A percentile compares a stretch with the other conserved stretches of the same genome.
phyloP scores from a whole-genome alignment of 2,797 vertebrate genomes.

The Lemur catta region DNA sequence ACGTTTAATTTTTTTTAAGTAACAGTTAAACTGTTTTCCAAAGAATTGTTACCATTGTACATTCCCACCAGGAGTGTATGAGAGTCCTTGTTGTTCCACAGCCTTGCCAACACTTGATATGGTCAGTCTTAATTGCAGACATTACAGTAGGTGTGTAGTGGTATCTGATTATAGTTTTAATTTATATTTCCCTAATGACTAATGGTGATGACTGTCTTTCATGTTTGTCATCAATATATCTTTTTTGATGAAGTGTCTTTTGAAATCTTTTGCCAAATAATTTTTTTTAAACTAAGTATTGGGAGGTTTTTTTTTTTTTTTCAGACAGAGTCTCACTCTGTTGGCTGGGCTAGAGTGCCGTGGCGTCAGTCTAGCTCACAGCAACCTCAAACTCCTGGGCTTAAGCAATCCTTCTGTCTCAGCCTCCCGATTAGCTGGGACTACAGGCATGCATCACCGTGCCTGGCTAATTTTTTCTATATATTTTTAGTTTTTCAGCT shows the following conservation, averaged over 20 bases:
- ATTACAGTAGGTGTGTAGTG: background rate
- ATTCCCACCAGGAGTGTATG: background rate
- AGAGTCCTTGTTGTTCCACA: background rate
- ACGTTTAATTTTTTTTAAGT: background rate
- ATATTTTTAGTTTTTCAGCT: too few species aligned
- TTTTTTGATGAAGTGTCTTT: background rate
- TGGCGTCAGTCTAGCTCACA: too few species aligned
- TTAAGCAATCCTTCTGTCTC: too few species aligned
- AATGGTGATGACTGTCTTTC: background rate
- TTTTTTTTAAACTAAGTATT: background rate
- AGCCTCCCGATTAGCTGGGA: too few species aligned
- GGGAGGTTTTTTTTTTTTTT: background rate
- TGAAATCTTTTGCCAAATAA: background rate
- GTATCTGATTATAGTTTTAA: background rate
- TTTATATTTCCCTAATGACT: slow-evolving; percentile 4
- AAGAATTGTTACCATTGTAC: background rate
- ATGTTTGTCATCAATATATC: background rate
- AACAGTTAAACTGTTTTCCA: background rate
- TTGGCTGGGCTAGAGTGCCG: too few species aligned
- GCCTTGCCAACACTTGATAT: background rate
- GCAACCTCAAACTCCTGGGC: too few species aligned
- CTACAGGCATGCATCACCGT: too few species aligned
- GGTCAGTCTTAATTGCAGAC: background rate
- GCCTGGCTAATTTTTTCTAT: too few species aligned
- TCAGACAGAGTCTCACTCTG: too few species aligned